These are phyloP conservation scores for Lasius fuliginosus DNA, from an alignment of 2,888 invertebrate genomes.

Conservation along the genomic window DNA sequence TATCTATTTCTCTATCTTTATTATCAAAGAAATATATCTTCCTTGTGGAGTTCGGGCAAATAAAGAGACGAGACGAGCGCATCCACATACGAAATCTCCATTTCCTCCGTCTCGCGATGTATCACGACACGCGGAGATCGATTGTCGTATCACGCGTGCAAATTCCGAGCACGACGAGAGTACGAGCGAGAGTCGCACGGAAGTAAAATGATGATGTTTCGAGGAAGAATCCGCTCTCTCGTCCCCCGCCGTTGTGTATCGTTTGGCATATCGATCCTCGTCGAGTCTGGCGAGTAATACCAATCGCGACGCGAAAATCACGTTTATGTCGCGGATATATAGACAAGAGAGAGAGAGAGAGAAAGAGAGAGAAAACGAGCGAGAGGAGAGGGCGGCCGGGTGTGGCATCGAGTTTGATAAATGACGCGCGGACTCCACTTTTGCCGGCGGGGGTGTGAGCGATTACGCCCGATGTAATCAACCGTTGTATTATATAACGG, in stretches of 20 bases:
- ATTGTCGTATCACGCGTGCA: conserved; percentile 62
- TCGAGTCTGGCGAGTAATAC: conserved; percentile 75
- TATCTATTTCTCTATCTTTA: not conserved
- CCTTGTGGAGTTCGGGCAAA: not conserved
- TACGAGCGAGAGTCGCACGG: conserved; percentile 62
- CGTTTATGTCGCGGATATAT: conserved; percentile 48
- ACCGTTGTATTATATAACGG: conserved; percentile 83
- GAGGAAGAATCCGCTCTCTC: conserved; percentile 59
- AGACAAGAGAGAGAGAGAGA: conserved; percentile 9
- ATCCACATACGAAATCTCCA: conserved; percentile 67
- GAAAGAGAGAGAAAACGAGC: conserved; percentile 46
- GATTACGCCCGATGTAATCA: conserved; percentile 81
- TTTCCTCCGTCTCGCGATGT: conserved; percentile 59
- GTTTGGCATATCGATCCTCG: conserved; percentile 76
- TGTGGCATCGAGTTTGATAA: conserved; percentile 81
- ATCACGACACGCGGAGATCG: conserved; percentile 61
- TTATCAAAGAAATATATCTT: conserved; percentile 3
- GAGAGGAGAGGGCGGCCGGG: conserved; percentile 52
- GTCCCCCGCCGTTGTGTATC: conserved; percentile 59
- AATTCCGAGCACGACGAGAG: conserved; percentile 69
- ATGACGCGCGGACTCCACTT: conserved; percentile 81
- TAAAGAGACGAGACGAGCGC: conserved; percentile 53
- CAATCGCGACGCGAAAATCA: conserved; percentile 77
- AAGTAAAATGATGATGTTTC: conserved; percentile 73
- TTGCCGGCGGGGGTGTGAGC: conserved; percentile 76